Base-by-base conservation (phyloP, 2,797 vertebrate species). In the Schizopygopsis malacanthus region DNA sequence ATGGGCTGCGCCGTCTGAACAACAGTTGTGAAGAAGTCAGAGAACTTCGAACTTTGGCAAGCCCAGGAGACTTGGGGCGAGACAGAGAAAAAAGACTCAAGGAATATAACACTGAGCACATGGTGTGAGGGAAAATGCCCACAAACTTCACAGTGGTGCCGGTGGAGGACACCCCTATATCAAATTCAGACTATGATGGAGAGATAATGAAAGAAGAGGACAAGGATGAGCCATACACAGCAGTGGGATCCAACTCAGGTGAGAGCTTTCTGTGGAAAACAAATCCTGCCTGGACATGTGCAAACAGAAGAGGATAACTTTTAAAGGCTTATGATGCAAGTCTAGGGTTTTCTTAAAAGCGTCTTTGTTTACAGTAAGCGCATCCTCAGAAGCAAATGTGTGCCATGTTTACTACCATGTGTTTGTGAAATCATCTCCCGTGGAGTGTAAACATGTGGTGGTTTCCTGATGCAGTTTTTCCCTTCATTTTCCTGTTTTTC, bases 131-230 rank as follows among this genome's bases (percentile, higher is more conserved):
- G 59, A 89, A 85, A 90, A 96, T 96, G 96, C 96, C 96, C 89
- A 96, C 95, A 6, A 96, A 90, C 92, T 96, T 96, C 88, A 96
- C 95, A 0, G 95, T 96, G 87, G 95, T 96, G 84, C 95, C 95
- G 0, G 96, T 96, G 90, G 95, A 96, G 84, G 94, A 93, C 84
- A 91, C 92, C 86, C 88, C 78, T 33, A 45, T 59, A 52, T 81
- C 89, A 71, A 39, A 79, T 20, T 61, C 47, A 15, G 86, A 81
- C 45, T 63, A 47, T 79, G 86, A 88, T 25, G 77, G 16, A 9
- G 47, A 80, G 13, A 80, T 70, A 33, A 15, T 79, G 52, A 65
- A 81, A n/a, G 87, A 90, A 39, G 86, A 88, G 43, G 88, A 89
- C 4, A 82, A 84, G 79, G 88, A 91, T 28, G 80, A 70, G 2